Percentiles rank a stretch among this genome's conserved stretches.
Conservation (phyloP, 2,797 vertebrate species). For the Eulemur albifrons region DNA sequence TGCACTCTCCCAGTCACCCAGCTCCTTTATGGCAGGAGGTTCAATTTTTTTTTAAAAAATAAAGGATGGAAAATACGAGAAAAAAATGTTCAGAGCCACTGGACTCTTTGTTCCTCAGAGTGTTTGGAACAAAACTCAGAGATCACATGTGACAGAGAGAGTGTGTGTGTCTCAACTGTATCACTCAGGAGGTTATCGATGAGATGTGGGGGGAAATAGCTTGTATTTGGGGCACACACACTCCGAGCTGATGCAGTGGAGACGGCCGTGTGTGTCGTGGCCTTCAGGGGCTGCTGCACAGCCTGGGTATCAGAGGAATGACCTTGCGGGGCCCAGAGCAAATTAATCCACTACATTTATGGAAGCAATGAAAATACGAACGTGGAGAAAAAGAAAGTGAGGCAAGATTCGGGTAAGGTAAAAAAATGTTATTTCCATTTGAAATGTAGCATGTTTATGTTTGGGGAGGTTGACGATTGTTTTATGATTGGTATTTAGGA, state of each 20-base stretch:
- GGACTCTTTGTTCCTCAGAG: neutral
- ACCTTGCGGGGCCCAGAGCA: neutral
- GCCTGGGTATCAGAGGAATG: rapidly evolving
- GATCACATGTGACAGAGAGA: rapidly evolving
- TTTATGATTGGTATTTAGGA: neutral
- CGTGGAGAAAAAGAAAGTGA: neutral
- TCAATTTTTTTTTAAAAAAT: neutral
- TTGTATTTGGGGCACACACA: too few species aligned
- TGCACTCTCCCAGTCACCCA: neutral
- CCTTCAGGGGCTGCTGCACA: rapidly evolving
- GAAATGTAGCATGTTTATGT: neutral
- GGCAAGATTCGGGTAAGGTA: neutral
- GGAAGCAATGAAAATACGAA: neutral
- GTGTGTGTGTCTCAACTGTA: neutral
- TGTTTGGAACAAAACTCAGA: neutral
- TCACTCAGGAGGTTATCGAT: neutral
- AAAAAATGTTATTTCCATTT: neutral
- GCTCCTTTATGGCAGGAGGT: neutral
- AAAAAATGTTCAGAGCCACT: neutral
- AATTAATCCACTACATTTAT: neutral
- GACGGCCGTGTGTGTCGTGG: rapidly evolving
- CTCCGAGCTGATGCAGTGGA: neutral
- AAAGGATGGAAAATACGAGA: neutral
- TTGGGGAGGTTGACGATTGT: neutral
- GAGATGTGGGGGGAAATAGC: neutral